Conservation (phyloP, 2,888 invertebrate genomes). For the Ormyrus thymus region DNA sequence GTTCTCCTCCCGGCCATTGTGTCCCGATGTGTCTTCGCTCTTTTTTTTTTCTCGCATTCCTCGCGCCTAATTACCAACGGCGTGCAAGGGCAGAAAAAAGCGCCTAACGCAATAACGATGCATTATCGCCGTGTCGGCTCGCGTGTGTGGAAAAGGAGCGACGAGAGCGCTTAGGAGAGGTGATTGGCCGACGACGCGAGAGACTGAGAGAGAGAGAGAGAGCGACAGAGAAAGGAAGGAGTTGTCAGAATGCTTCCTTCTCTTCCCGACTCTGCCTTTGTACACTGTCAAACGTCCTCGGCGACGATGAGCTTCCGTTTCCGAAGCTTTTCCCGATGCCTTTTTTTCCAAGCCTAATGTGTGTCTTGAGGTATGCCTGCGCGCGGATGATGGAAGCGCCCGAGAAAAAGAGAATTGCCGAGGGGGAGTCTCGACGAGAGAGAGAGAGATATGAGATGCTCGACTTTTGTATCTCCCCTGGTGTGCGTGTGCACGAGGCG, state of each 20-base stretch:
- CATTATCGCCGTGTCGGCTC: neutral
- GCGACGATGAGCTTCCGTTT: neutral
- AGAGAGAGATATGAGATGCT: slow-evolving; percentile 2
- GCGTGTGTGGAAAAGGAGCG: slow-evolving; percentile 4
- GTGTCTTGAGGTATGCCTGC: slow-evolving; percentile 16
- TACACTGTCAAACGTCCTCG: slow-evolving; percentile 25
- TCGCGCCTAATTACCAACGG: slow-evolving; percentile 26
- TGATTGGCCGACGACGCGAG: slow-evolving; percentile 43
- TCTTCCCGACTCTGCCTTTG: neutral
- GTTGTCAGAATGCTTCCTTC: slow-evolving; percentile 42
- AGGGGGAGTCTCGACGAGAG: no score
- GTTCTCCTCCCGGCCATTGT: slow-evolving; percentile 44
- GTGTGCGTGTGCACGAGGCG: neutral
- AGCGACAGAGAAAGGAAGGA: slow-evolving; percentile 34
- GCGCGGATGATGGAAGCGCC: neutral
- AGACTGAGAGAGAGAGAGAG: slow-evolving; percentile 13
- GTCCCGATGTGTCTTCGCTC: slow-evolving; percentile 10
- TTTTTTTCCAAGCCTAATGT: neutral
- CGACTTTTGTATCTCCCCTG: slow-evolving; percentile 4
- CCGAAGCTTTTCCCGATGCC: neutral
- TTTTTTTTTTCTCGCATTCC: slow-evolving; percentile 28
- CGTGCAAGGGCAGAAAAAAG: slow-evolving; percentile 11
- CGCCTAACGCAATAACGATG: neutral
- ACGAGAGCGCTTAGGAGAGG: slow-evolving; percentile 25
- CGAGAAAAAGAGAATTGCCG: neutral